phyloP scores from a whole-genome alignment of 2,113 vertebrate genomes.

The Ciconia stormi region DNA sequence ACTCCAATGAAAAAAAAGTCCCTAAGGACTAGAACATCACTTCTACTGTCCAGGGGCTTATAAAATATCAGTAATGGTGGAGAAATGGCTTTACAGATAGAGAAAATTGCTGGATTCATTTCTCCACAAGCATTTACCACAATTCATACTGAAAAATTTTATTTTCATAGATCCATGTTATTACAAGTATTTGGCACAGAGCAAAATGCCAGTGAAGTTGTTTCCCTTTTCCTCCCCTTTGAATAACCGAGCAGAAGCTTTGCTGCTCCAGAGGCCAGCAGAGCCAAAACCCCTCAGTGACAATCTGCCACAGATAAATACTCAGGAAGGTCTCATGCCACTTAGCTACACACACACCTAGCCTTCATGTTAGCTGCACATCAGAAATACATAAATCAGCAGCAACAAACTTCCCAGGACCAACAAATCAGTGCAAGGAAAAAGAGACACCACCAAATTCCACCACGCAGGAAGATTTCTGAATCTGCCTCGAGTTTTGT shows the following conservation, averaged over 20 bases:
- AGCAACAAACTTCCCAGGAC: not conserved
- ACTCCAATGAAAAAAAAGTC: not conserved
- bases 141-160: not conserved
- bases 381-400: not conserved
- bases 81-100: not conserved
- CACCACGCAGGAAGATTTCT: not conserved
- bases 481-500: not conserved
- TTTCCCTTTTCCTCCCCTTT: not conserved
- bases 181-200: not conserved
- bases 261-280: not conserved
- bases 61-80: not conserved
- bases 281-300: not conserved
- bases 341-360: rapidly evolving
- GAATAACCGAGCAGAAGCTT: not conserved
- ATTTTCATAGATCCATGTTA: not conserved
- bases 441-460: not conserved
- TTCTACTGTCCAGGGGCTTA: not conserved
- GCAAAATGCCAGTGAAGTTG: not conserved
- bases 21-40: not conserved
- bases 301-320: not conserved
- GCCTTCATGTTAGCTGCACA: not conserved
- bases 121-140: not conserved
- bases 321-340: not conserved
- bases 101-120: not conserved
- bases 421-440: not conserved